Evolutionary conservation across 1,140 invertebrate species (phyloP).

Genomic region (Hetaerina americana): DNA sequence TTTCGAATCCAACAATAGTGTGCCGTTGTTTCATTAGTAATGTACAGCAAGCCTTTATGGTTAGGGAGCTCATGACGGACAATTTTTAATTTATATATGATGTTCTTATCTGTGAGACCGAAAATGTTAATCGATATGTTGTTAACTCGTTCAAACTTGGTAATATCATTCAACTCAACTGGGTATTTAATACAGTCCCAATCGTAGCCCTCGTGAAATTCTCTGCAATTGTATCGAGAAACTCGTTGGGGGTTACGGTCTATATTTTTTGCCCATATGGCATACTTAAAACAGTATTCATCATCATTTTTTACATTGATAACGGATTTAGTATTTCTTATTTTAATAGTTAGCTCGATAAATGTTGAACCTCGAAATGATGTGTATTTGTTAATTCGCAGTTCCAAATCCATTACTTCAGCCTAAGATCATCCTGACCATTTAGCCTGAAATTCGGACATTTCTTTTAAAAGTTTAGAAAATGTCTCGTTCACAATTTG

Average conservation of each 20-base stretch:
- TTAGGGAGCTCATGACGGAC: not conserved
- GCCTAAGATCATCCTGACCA: not conserved
- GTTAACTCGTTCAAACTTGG: not conserved
- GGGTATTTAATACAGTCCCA: too few relatives aligned
- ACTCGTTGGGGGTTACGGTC: too few relatives aligned
- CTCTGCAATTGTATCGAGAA: too few relatives aligned
- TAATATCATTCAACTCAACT: too few relatives aligned
- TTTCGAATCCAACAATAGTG: too few relatives aligned
- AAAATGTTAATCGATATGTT: not conserved
- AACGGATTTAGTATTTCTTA: not conserved
- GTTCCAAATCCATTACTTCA: not conserved
- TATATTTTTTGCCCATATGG: too few relatives aligned
- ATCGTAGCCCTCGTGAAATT: too few relatives aligned
- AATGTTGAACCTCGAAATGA: not conserved
- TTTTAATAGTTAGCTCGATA: not conserved
- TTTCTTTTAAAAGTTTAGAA: not conserved
- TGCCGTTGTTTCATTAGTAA: not conserved
- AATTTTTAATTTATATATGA: not conserved
- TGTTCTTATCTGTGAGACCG: not conserved
- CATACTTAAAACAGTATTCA: too few relatives aligned
- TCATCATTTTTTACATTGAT: not conserved
- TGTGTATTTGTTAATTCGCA: not conserved
- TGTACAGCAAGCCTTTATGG: not conserved
- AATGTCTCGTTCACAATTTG: not conserved
- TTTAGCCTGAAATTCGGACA: not conserved